Base-by-base conservation (phyloP, 2,113 vertebrate species). In the Nerophis lumbriciformis region DNA sequence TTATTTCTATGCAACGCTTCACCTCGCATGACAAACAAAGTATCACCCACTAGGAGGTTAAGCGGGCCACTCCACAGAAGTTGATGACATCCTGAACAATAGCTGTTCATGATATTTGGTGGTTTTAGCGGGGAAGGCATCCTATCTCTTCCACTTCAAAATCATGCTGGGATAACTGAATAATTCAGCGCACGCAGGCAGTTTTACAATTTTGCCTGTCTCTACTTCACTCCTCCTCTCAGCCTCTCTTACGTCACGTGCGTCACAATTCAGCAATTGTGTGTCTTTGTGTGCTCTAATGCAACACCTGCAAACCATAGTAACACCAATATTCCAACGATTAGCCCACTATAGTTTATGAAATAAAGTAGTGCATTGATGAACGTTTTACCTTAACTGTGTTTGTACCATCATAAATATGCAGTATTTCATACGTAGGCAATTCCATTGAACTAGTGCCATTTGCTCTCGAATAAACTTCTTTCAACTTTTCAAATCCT, bases 1-100 rank as follows among this genome's bases (percentile, higher is more conserved):
- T 66, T 79, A 82, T 78, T 88, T 90, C 91, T 91, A 92, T 92
- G 91, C 89, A 92, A 91, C 60, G 76, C 87, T 80, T 80, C 80
- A 61, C 81, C 80, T 71, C 84, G 87, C 88, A 91, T 89, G 85
- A 87, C 63, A 60, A 69, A 77, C 83, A 83, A 81, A 74, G 80
- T 71, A 64, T 73, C 78, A 73, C 72, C 60, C 63, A 57, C 49
- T 48, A 63, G 62, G 66, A 67, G 56, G 62, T 55, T 21, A 28
- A 68, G 71, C 61, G 64, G 71, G 68, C 62, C 53, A 59, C 65
- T 60, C 45, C 64, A 57, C n/a, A 13, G 4, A 72, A 74, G 73
- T 82, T 81, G 83, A 84, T 45, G 77, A 70, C 77, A 86, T 66
- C 72, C 69, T 7, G 13, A 65, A 73, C 73, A 81, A 75, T 50